Base-by-base conservation (phyloP, 2,113 vertebrate species). In the Tringa solitaria region DNA sequence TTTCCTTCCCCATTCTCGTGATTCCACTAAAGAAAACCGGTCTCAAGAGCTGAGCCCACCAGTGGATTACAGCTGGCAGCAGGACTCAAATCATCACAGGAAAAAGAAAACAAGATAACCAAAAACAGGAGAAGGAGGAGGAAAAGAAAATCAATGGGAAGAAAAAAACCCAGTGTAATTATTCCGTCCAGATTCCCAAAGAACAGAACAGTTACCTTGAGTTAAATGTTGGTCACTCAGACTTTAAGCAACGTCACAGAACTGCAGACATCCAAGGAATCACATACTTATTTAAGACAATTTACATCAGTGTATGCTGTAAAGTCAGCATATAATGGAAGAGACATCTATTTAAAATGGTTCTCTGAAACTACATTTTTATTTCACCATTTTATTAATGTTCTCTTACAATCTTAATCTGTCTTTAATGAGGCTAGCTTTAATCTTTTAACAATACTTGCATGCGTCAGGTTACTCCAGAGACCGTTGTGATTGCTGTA, bases 361-460 rank as follows among this genome's bases (percentile, higher is more conserved):
- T 72, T 84, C 26, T 14, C 68, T 90, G n/a, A 75, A 86, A 9
- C 57, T 8, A 21, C 48, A 37, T 17, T 35, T 89, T 56, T 51
- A 89, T 78, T 54, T 75, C 45, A 65, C 37, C 0, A 6, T 75
- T 81, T 74, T 84, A 87, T 81, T 75, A 59, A 67, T 46, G 19
- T 41, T 87, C 56, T 78, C 11, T 46, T 83, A 75, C 73, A 75
- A 37, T 54, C 84, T 94, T 95, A 61, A 92, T 63, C 37, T 89
- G 76, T 41, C 50, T 89, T 94, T 73, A 95, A 91, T 75, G 64
- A 89, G 65, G 46, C 64, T 87, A 68, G 89, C 89, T 89, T 81
- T 56, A 32, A 33, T 16, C 60, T 84, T 68, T 67, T 33, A 93
- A 67, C 64, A 75, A 51, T 35, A 33, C 23, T 51, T 46, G 68